Percentiles rank a stretch among this genome's conserved stretches.
Evolutionary conservation across 2,113 vertebrate species (phyloP).

Genomic region (Telmatochromis brachygnathus): DNA sequence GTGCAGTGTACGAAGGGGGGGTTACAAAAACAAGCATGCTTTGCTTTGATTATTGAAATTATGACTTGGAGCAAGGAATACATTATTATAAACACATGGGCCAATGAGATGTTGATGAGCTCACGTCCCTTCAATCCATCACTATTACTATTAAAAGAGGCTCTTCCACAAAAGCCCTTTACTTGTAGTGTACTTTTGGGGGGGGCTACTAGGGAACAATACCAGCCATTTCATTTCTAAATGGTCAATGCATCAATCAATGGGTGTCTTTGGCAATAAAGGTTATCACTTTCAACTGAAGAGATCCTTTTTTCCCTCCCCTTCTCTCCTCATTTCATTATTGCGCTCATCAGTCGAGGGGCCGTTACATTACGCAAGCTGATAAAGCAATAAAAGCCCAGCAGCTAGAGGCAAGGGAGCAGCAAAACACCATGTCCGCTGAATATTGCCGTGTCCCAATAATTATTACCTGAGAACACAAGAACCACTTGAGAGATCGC

Average conservation of each 20-base stretch:
- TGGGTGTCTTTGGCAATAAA: not conserved
- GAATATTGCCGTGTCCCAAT: not conserved
- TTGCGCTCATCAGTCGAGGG: not conserved
- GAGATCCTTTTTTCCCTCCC: not conserved
- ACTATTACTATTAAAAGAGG: not conserved
- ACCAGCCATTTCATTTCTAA: not conserved
- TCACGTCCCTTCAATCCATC: slow-evolving; percentile 19
- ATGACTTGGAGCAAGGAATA: slow-evolving; percentile 50
- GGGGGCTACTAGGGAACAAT: not conserved
- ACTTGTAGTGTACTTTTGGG: not conserved
- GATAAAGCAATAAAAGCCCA: not conserved
- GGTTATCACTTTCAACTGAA: not conserved
- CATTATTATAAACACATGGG: slow-evolving; percentile 61
- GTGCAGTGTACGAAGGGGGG: not conserved
- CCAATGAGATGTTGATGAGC: slow-evolving; percentile 49
- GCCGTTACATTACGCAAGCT: not conserved
- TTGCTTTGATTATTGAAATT: slow-evolving; percentile 72
- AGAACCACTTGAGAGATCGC: not conserved
- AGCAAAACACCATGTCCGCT: not conserved
- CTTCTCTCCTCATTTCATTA: not conserved
- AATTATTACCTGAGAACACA: slow-evolving; percentile 3
- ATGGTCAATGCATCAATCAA: not conserved
- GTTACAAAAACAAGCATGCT: slow-evolving; percentile 53
- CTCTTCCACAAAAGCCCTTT: not conserved
- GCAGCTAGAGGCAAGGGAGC: not conserved